These are phyloP conservation scores for Mugil cephalus DNA, from an alignment of 2,113 vertebrate genomes.

Conservation along the genomic window DNA sequence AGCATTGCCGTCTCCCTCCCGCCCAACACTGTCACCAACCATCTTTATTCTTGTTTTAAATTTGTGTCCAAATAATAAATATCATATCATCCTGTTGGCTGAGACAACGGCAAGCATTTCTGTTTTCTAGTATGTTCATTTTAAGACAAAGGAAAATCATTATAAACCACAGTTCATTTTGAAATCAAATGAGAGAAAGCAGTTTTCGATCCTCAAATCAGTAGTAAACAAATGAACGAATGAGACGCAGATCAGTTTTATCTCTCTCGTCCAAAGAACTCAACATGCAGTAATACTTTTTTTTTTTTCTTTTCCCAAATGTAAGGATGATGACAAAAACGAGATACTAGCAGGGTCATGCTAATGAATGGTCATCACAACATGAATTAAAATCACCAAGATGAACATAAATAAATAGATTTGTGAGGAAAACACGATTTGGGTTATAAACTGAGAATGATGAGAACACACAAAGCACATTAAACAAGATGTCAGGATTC, in stretches of 20 bases:
- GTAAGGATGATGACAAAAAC: constrained; percentile 32
- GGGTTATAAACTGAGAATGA: constrained; percentile 8
- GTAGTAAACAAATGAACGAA: constrained; percentile 17
- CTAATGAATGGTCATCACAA: constrained; percentile 40
- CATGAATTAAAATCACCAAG: constrained; percentile 22
- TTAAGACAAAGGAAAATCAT: constrained; percentile 37
- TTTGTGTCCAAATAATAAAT: constrained; percentile 25
- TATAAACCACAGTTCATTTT: background rate
- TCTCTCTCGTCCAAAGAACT: constrained; percentile 29
- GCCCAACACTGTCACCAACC: constrained; percentile 13
- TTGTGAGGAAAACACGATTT: constrained; percentile 41
- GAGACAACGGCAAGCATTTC: constrained; percentile 31
- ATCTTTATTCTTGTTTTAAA: constrained; percentile 15
- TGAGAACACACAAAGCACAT: constrained; percentile 15
- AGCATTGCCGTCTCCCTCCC: constrained; percentile 13
- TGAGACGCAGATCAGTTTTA: background rate
- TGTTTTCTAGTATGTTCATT: constrained; percentile 56
- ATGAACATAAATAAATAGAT: constrained; percentile 2
- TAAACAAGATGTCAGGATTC: background rate
- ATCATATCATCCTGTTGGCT: constrained; percentile 20
- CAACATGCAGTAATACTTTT: constrained; percentile 59
- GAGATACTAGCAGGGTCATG: constrained; percentile 50
- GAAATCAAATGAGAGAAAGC: constrained; percentile 22
- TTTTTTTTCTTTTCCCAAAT: constrained; percentile 41
- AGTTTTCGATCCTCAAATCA: background rate